These are phyloP conservation scores for Synergus umbraculus DNA, from an alignment of 2,888 invertebrate genomes.

Conservation along the genomic window DNA sequence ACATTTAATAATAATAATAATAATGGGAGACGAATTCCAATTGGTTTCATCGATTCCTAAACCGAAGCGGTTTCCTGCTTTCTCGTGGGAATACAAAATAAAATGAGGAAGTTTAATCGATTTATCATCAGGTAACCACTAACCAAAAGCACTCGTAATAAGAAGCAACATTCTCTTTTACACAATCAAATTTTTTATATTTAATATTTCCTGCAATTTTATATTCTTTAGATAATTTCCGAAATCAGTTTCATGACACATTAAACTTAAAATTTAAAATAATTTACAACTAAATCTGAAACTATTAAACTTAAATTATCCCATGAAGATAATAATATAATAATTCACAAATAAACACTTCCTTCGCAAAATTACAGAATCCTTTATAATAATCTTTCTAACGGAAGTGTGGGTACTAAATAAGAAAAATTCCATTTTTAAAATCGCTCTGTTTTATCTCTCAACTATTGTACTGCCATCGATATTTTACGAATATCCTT, in stretches of 20 bases:
- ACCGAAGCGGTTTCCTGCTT: constrained; percentile 40
- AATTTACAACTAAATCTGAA: background rate
- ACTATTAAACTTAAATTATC: too few relatives aligned
- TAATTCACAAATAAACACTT: background rate
- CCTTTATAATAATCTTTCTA: background rate
- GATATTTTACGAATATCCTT: background rate
- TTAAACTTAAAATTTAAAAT: background rate
- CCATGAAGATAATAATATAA: too few relatives aligned
- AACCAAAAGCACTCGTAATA: constrained; percentile 14
- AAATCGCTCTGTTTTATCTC: background rate
- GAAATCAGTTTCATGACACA: background rate
- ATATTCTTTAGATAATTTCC: background rate
- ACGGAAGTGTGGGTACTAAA: background rate
- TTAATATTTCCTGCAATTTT: background rate
- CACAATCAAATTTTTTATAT: background rate
- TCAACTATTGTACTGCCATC: too few relatives aligned
- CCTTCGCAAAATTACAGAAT: background rate
- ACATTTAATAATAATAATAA: background rate
- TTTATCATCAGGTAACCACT: constrained; percentile 23
- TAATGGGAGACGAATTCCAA: constrained; percentile 2
- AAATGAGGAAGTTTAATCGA: constrained; percentile 45
- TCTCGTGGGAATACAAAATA: constrained; percentile 45
- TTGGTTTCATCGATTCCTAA: constrained; percentile 21
- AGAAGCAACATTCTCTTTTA: background rate
- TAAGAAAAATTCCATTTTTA: background rate